Evolutionary conservation across 2,797 vertebrate species (phyloP).

Genomic region (Protosalanx chinensis): DNA sequence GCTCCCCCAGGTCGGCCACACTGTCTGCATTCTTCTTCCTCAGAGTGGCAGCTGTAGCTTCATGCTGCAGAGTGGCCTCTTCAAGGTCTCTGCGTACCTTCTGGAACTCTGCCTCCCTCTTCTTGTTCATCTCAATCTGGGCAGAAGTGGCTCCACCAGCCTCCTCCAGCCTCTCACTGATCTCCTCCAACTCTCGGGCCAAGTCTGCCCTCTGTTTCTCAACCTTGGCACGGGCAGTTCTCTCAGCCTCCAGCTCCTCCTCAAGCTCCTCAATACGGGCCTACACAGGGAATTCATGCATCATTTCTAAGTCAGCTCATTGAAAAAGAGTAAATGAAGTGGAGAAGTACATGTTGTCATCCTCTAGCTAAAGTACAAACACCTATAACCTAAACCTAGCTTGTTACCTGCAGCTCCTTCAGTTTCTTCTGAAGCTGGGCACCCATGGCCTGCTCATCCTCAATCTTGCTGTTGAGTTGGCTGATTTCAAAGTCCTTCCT

Average conservation of each 20-base stretch:
- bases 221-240: conserved; percentile 71
- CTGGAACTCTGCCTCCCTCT: conserved; percentile 85
- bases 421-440: conserved; percentile 77
- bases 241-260: conserved; percentile 85
- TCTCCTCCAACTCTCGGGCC: conserved; percentile 84
- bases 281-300: conserved; percentile 48
- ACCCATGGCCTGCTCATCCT: conserved; percentile 80
- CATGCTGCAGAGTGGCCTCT: conserved; percentile 86
- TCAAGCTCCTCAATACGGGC: conserved; percentile 85
- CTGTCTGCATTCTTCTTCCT: conserved; percentile 85
- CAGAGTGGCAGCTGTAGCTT: conserved; percentile 77
- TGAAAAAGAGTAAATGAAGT: no score
- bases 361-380: no score
- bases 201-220: conserved; percentile 83
- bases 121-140: conserved; percentile 86
- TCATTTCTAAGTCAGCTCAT: no score
- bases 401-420: conserved; percentile 76
- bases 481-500: conserved; percentile 81
- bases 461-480: conserved; percentile 75
- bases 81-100: conserved; percentile 82
- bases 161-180: conserved; percentile 84
- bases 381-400: no score
- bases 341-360: no score
- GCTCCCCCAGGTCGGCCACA: conserved; percentile 82
- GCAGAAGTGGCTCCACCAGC: conserved; percentile 80